Evolutionary conservation across 2,113 vertebrate genomes (phyloP), one percentile per base, ranked within the genome.

Genomic region (Peucedramus taeniatus): DNA sequence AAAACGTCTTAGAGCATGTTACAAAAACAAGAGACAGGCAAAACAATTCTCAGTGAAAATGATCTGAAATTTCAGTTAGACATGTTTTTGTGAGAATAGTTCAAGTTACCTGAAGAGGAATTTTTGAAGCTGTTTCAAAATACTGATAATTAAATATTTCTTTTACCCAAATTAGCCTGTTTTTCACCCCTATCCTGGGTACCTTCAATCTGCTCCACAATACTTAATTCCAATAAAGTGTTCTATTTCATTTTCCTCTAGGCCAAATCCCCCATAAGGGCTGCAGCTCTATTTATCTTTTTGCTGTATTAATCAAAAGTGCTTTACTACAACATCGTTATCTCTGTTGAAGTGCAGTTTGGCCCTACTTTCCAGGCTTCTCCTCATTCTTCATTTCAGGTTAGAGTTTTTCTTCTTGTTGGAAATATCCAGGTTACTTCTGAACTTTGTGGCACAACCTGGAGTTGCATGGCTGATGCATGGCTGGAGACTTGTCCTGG

Each of bases 231-330:
- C 17, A 72, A 15, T 37, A 49, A 83, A 37, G 23, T 51, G 20
- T 24, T 90, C 5, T 14, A 69, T 69, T 88, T 80, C 0, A 33
- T 72, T 80, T 72, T 31, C 9, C 11, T 65, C 57, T 53, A 40
- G 31, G 10, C 16, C 15, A 76, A 26, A 31, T 28, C 9, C 11
- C 5, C 35, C 0, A 0, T n/a, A 65, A 80, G 31, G 15, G 3
- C n/a, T 83, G 4, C 15, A 92, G 26, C 5, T 19, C 15, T 31
- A 2, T 70, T 61, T 66, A 26, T 16, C 15, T 65, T 91, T 66
- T 59, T 81, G 28, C 2, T 21, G 7, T 53, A n/a, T n/a, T 61
- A 80, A 49, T 65, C 13, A 30, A 21, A 63, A 61, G 12, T 33
- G 7, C 19, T 80, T 85, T 79, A 18, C 4, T 79, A 20, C 12